phyloP scores from a whole-genome alignment of 2,797 vertebrate species.

The Discoglossus pictus region DNA sequence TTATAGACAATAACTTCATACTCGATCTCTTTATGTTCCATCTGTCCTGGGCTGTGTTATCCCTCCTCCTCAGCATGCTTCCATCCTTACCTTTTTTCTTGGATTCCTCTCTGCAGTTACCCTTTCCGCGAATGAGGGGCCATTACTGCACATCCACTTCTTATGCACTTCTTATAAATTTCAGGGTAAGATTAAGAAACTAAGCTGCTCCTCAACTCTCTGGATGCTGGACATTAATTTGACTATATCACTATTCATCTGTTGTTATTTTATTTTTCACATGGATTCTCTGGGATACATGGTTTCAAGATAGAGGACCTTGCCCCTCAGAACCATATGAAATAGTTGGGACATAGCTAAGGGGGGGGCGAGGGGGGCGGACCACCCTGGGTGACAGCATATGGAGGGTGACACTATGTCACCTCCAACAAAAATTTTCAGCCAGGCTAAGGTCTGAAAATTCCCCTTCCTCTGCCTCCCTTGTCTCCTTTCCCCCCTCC shows the following conservation, averaged over 20 bases:
- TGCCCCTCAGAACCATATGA: too few species aligned
- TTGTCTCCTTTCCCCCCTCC: too few species aligned
- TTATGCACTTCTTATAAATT: not conserved
- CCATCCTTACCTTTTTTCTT: not conserved
- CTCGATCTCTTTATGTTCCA: not conserved
- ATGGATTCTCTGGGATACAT: not conserved
- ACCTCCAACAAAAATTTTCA: too few species aligned
- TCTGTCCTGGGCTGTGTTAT: not conserved
- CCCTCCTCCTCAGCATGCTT: conserved; percentile 5
- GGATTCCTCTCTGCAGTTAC: not conserved
- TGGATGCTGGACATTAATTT: conserved; percentile 23
- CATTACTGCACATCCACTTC: not conserved
- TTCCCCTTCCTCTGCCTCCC: too few species aligned
- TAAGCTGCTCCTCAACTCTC: not conserved
- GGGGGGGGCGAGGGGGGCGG: too few species aligned
- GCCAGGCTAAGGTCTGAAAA: too few species aligned
- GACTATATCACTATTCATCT: not conserved
- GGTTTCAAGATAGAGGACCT: too few species aligned
- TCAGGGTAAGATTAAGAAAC: not conserved
- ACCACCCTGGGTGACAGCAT: too few species aligned
- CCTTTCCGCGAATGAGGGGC: not conserved
- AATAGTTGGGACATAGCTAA: too few species aligned
- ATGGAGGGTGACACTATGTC: too few species aligned
- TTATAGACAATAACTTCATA: conserved; percentile 22
- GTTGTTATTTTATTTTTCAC: conserved; percentile 6